Evolutionary conservation across 2,113 vertebrate genomes (phyloP).

Genomic region (Mus spicilegus): DNA sequence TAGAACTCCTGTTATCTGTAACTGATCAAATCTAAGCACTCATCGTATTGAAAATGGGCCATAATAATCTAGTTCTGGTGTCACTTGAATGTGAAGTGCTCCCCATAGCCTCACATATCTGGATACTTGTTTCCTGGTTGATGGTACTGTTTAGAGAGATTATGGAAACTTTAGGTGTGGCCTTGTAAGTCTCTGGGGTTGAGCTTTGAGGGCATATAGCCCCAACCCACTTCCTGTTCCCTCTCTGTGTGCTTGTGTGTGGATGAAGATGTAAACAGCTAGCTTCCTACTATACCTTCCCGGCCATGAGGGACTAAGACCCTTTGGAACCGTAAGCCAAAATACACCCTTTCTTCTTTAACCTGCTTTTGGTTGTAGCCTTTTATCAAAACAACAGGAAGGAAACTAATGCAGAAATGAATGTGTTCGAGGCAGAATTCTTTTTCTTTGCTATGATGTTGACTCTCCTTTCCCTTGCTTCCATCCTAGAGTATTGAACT

Average conservation of each 20-base stretch:
- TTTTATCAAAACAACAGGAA: background rate
- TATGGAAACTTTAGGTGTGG: background rate
- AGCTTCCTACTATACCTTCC: background rate
- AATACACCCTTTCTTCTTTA: background rate
- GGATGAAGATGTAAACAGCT: background rate
- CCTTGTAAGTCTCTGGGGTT: background rate
- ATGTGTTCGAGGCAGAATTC: too few relatives aligned
- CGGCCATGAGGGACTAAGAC: background rate
- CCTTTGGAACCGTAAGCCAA: background rate
- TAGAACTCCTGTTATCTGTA: background rate
- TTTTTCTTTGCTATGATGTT: background rate
- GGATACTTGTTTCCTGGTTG: background rate
- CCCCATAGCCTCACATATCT: background rate
- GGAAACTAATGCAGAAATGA: background rate
- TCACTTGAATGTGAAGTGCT: background rate
- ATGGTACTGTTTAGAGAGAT: background rate
- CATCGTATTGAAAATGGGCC: background rate
- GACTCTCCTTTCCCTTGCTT: background rate
- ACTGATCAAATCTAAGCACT: background rate
- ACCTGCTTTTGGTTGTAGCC: background rate
- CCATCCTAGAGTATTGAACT: background rate
- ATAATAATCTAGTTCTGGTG: background rate
- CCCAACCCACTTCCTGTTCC: background rate
- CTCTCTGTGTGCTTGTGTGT: background rate
- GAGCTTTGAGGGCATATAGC: background rate